phyloP scores from a whole-genome alignment of 2,113 vertebrate genomes.

The Mohoua ochrocephala region DNA sequence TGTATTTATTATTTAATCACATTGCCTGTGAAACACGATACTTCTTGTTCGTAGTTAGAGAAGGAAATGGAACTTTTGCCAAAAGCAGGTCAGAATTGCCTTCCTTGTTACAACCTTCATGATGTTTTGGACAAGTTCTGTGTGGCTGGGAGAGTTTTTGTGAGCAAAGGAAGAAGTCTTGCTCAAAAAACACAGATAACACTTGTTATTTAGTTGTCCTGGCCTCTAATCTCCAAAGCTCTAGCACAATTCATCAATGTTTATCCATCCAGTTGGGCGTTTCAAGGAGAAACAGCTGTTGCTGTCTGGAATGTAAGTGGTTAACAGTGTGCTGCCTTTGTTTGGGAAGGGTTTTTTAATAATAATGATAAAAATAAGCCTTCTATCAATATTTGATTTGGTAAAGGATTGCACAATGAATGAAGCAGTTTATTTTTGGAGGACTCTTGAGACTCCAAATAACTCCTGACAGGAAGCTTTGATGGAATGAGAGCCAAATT shows the following conservation, averaged over 20 bases:
- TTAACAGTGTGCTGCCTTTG: neutral
- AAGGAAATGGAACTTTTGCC: neutral
- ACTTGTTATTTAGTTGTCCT: neutral
- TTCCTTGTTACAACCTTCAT: neutral
- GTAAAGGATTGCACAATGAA: neutral
- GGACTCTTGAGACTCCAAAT: neutral
- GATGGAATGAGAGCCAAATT: conserved; percentile 17
- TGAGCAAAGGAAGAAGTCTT: neutral
- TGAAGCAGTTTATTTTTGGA: conserved; percentile 8
- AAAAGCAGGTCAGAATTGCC: neutral
- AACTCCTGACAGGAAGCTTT: conserved; percentile 37
- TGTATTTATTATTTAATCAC: neutral
- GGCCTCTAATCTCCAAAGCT: neutral
- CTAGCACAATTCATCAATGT: neutral
- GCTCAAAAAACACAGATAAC: neutral
- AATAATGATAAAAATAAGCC: neutral
- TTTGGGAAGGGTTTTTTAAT: neutral
- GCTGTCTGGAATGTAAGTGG: neutral
- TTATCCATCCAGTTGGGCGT: neutral
- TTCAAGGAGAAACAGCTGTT: neutral
- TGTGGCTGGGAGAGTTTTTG: neutral
- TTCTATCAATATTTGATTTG: neutral
- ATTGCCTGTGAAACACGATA: accelerated
- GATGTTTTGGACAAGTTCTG: neutral
- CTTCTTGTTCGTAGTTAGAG: neutral